Evolutionary conservation across 2,888 invertebrate species (phyloP).

Genomic region (Callinectes sapidus): DNA sequence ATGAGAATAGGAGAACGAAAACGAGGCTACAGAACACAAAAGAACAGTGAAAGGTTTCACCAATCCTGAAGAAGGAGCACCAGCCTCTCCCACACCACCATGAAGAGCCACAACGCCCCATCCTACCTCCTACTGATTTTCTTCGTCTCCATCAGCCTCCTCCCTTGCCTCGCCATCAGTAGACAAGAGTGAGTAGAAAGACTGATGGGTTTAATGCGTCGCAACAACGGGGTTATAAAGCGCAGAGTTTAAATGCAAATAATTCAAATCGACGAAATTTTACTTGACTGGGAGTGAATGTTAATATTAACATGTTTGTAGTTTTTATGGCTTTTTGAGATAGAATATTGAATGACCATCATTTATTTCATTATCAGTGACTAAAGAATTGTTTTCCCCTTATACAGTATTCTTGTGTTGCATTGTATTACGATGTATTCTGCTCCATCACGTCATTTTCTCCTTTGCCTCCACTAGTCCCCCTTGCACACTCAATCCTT

Average conservation of each 20-base stretch:
- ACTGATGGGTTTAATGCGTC: too few species aligned
- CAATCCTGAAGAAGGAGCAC: neutral
- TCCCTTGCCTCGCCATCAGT: constrained; percentile 10
- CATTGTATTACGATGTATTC: neutral
- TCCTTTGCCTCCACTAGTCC: neutral
- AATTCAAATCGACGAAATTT: too few species aligned
- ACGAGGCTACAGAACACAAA: neutral
- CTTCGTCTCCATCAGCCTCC: constrained; percentile 2
- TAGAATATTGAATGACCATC: too few species aligned
- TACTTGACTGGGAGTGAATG: too few species aligned
- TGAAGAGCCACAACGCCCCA: neutral
- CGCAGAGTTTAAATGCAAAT: too few species aligned
- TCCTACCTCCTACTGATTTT: constrained; percentile 23
- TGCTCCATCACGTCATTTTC: neutral
- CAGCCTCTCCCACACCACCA: neutral
- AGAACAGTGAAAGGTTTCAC: neutral
- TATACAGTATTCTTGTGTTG: neutral
- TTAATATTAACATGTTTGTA: too few species aligned
- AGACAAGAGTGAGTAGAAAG: constrained; percentile 27
- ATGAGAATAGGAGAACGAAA: neutral
- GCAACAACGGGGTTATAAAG: too few species aligned
- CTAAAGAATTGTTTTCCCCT: neutral
- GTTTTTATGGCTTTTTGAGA: too few species aligned
- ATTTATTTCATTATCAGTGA: neutral
- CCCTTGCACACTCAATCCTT: neutral